Conservation (phyloP, 2,888 invertebrate species). For the Trissolcus japonicus region DNA sequence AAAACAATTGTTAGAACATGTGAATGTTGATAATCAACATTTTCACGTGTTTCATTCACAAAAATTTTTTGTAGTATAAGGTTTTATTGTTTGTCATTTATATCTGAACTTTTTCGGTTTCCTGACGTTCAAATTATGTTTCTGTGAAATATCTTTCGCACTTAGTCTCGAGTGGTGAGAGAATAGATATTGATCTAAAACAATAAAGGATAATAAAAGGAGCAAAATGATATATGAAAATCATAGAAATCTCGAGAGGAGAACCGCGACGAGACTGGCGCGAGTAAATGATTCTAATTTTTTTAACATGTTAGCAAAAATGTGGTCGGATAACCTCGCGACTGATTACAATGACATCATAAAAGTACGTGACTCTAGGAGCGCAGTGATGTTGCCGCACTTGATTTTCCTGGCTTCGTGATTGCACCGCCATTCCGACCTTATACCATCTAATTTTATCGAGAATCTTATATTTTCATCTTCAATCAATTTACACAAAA, state of each 20-base stretch:
- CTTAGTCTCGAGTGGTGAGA: too few species aligned
- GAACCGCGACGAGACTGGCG: not conserved
- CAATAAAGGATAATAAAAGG: too few species aligned
- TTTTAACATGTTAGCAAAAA: conserved; percentile 17
- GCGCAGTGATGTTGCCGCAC: conserved; percentile 12
- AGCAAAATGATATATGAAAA: too few species aligned
- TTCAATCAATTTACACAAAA: conserved; percentile 13
- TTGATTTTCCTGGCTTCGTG: conserved; percentile 22
- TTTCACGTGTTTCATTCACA: too few species aligned
- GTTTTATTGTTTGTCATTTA: too few species aligned
- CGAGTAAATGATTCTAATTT: conserved; percentile 26
- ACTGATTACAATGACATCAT: conserved; percentile 19
- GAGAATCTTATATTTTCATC: conserved; percentile 15
- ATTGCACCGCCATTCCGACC: conserved; percentile 21
- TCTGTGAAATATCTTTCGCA: not conserved
- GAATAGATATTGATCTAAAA: too few species aligned
- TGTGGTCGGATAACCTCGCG: conserved; percentile 20
- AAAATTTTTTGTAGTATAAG: too few species aligned
- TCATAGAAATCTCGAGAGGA: too few species aligned
- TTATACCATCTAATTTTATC: conserved; percentile 2
- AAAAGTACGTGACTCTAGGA: conserved; percentile 19
- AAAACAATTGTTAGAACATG: too few species aligned
- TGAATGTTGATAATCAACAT: too few species aligned
- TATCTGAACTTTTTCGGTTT: too few species aligned
- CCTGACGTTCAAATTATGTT: too few species aligned